Evolutionary conservation across 1,140 invertebrate species (phyloP).

Genomic region (Brachystomella parvula): DNA sequence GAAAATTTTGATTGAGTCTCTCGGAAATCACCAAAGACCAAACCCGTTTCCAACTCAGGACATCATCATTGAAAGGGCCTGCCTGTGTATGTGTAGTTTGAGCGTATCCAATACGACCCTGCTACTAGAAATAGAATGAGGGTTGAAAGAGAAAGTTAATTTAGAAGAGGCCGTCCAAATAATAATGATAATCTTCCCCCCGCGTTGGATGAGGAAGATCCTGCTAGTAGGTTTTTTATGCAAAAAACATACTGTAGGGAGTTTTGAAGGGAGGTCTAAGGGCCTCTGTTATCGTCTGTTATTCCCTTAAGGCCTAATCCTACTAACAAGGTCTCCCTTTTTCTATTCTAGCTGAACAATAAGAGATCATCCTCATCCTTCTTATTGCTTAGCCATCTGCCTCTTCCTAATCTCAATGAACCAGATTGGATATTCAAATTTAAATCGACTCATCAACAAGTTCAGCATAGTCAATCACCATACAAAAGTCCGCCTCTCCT

Average conservation of each 20-base stretch:
- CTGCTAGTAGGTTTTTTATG: not conserved
- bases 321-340: slow-evolving; percentile 10
- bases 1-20: too few species aligned
- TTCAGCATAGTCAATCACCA: too few species aligned
- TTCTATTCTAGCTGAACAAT: slow-evolving; percentile 5
- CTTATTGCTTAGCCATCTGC: not conserved
- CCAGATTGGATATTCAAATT: not conserved
- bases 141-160: not conserved
- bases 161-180: not conserved
- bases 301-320: slow-evolving; percentile 13
- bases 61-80: too few species aligned
- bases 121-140: too few species aligned
- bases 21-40: too few species aligned
- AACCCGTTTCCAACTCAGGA: too few species aligned
- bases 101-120: too few species aligned
- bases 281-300: too few species aligned
- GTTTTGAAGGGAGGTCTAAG: not conserved
- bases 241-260: not conserved
- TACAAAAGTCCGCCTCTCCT: too few species aligned
- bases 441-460: not conserved
- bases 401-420: not conserved
- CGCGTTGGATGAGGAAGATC: not conserved
- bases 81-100: too few species aligned
- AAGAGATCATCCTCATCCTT: not conserved
- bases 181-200: not conserved